Conservation (phyloP, 2,113 vertebrate genomes). For the Mastomys coucha region DNA sequence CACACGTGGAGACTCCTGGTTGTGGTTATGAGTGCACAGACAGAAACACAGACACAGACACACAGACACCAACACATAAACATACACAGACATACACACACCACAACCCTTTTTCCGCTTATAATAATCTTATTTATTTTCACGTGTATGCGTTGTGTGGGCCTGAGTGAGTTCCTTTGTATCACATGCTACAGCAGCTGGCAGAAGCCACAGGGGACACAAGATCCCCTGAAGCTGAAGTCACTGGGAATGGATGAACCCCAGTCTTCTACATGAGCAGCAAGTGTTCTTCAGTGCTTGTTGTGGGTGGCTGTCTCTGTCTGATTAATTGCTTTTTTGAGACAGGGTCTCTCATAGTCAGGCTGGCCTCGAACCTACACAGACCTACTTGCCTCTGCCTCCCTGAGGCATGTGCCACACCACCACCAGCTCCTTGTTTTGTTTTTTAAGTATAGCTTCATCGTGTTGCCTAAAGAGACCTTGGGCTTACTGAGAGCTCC, state of each 20-base stretch:
- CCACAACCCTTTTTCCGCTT: background rate
- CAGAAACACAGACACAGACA: background rate
- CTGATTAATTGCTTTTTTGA: background rate
- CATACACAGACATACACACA: background rate
- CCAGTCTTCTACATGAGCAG: background rate
- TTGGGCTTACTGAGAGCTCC: background rate
- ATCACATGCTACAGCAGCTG: background rate
- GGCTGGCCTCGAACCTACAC: background rate
- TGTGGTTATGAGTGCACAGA: background rate
- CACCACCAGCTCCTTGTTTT: background rate
- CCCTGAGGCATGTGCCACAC: background rate
- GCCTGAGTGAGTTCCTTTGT: background rate
- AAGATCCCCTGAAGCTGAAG: background rate
- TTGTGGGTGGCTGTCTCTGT: background rate
- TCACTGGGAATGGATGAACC: background rate
- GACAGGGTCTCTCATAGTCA: background rate
- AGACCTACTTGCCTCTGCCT: background rate
- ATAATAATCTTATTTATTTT: background rate
- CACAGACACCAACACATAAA: too few species aligned
- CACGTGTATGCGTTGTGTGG: background rate
- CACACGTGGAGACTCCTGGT: background rate
- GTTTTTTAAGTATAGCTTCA: background rate
- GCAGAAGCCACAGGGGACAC: background rate
- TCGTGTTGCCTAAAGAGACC: background rate
- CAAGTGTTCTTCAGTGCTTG: background rate